Base-by-base conservation (phyloP, 2,113 vertebrate species). In the Bubalus kerabau region DNA sequence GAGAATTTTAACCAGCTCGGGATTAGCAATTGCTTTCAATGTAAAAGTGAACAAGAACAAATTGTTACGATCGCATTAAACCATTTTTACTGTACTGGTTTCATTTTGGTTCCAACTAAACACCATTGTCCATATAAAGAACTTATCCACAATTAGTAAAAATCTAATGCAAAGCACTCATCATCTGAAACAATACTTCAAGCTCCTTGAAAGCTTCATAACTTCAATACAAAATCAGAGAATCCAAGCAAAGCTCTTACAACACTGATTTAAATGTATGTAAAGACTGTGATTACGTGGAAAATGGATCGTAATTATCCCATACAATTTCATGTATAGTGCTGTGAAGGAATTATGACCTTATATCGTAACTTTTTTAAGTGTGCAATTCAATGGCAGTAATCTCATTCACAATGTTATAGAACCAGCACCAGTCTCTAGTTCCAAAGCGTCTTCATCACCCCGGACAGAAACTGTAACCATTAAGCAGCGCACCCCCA, bases 1-100 rank as follows among this genome's bases (percentile, higher is more conserved):
- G 95, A 95, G 56, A 82, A 91, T 78, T 89, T 92, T 86, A 93
- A 84, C 78, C 93, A 96, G 93, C 71, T 80, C 15, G 62, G 46
- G 7, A 94, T 56, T 1, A 88, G 54, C 86, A 86, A 90, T 1
- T 19, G 62, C 78, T 95, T 95, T 90, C 90, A 28, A 95, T 85
- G 50, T 84, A 54, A 93, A 96, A 94, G 46, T 50, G 13, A 90
- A 86, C 59, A 82, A 83, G 87, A 95, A 74, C 86, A 84, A 96
- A 93, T 23, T 23, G 56, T 30, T 83, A 56, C 12, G 1, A 59
- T 32, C 83, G 8, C 21, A 67, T 16, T 56, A 62, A 95, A 78
- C 83, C 74, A 57, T 71, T 86, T 62, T 52, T 28, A 67, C 57
- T 54, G 36, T 7, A 50, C 82, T 48, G 7, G 17, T 46, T 95